Evolutionary conservation across 2,888 invertebrate genomes (phyloP), one percentile per base, ranked within the genome.

Genomic region (Mythimna vitellina): DNA sequence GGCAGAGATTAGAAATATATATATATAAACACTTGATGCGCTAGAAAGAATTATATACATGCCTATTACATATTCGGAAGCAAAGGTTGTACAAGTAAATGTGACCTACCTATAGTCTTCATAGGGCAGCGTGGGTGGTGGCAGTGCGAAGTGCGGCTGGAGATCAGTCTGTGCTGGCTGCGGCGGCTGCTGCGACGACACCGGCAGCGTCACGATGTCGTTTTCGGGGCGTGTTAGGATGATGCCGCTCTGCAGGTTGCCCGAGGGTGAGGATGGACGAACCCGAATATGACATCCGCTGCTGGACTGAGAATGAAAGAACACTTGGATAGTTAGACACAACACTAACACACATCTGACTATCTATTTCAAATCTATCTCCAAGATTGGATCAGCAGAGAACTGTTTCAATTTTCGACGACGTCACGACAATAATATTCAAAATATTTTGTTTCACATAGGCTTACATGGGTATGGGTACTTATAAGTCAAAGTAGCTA

Each of bases 121-220:
- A 79, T 91, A 92, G 71, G 92, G 89, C 75, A 91, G 83, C 71
- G 92, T 91, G 75, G 93, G 92, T 22, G 92, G 91, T 53, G 92
- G 93, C 81, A 92, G 89, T 25, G 92, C 90, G 86, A 93, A 93
- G 85, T 92, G 92, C 64, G 93, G 90, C 80, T 92, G 93, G 76
- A 90, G 86, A 70, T 92, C 91, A 32, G 89, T 85, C 73, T 89
- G 88, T 56, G 70, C 77, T 38, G 68, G 84, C 29, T 71, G 65
- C 42, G 65, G 84, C 66, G 65, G 78, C 49, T 60, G 75, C 35
- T 61, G 73, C 38, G n/a, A 76, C 57, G 80, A 78, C 46, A 83
- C 86, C 68, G 87, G 78, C 63, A 78, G 8, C 64, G 84, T 32
- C 65, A 81, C 51, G 68, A 83, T 66, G 60, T 80, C 80, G 64